Conservation (phyloP, 2,888 invertebrate species). For the Escarpia spicata region DNA sequence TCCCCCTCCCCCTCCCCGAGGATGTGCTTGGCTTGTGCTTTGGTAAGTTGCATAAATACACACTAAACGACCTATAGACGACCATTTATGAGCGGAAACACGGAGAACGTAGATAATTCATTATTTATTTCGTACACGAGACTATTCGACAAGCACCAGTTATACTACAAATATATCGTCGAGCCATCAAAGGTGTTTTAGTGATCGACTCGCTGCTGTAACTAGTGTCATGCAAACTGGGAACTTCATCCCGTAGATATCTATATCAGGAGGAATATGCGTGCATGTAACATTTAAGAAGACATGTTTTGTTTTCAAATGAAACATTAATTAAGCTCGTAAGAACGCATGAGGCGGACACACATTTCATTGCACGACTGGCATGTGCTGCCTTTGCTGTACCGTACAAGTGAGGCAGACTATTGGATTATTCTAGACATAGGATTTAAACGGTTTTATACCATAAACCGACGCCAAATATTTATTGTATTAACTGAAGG, state of each 20-base stretch:
- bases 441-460: background rate
- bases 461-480: background rate
- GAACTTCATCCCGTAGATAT: background rate
- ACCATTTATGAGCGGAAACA: background rate
- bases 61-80: background rate
- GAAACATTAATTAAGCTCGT: background rate
- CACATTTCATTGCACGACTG: background rate
- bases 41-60: too few relatives aligned
- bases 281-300: background rate
- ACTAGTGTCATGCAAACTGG: background rate
- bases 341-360: background rate
- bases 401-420: background rate
- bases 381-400: background rate
- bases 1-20: too few relatives aligned
- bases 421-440: background rate
- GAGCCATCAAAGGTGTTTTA: background rate
- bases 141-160: background rate
- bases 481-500: too few relatives aligned
- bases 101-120: slow-evolving; percentile 8
- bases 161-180: background rate
- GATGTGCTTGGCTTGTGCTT: too few relatives aligned
- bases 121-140: background rate
- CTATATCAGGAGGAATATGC: background rate
- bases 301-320: slow-evolving; percentile 3
- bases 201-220: background rate